A percentile compares a stretch with the other conserved stretches of the same genome.
These are phyloP conservation scores for Synanthedon andrenaeformis DNA, from an alignment of 2,888 invertebrate species.

Conservation along the genomic window DNA sequence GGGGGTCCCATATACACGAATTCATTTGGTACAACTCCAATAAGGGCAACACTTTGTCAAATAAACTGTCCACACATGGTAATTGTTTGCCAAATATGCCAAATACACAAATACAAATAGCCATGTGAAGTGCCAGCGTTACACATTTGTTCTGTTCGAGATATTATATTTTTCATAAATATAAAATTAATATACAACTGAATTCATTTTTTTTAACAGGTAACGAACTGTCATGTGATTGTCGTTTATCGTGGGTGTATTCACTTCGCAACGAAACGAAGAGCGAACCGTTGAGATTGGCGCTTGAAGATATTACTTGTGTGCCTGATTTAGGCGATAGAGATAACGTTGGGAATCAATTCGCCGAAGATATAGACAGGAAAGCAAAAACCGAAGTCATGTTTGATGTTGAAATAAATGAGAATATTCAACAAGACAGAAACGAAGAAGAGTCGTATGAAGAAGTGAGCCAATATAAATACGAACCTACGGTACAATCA, in stretches of 20 bases:
- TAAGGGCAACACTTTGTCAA: too few relatives aligned
- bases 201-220: conserved; percentile 61
- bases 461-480: conserved; percentile 30
- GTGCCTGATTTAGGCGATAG: conserved; percentile 13
- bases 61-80: too few relatives aligned
- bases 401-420: conserved; percentile 27
- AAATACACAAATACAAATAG: too few relatives aligned
- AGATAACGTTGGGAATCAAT: not conserved
- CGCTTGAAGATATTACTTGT: conserved; percentile 79
- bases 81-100: too few relatives aligned
- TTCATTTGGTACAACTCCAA: too few relatives aligned
- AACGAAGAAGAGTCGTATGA: conserved; percentile 32
- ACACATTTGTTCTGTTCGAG: too few relatives aligned
- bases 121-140: too few relatives aligned
- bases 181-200: too few relatives aligned
- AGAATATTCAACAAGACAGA: conserved; percentile 27
- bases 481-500: conserved; percentile 35
- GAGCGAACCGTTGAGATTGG: conserved; percentile 74
- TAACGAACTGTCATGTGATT: conserved; percentile 84
- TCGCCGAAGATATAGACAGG: conserved; percentile 3
- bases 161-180: too few relatives aligned
- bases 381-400: conserved; percentile 19
- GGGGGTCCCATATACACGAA: too few relatives aligned
- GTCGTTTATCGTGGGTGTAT: conserved; percentile 84
- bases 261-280: conserved; percentile 79